phyloP scores from a whole-genome alignment of 2,888 invertebrate species.

The Baccha elongata region DNA sequence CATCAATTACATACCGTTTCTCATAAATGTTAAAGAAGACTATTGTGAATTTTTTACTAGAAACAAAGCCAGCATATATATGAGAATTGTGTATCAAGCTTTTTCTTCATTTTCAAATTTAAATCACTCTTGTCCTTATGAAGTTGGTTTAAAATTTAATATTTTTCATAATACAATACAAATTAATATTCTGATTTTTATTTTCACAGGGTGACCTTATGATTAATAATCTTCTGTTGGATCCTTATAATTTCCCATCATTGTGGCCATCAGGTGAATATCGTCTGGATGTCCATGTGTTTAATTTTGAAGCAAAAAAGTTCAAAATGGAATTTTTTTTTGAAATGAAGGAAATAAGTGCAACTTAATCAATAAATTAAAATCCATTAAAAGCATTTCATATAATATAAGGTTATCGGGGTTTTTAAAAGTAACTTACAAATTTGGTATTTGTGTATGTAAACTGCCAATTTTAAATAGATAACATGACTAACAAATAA shows the following conservation, averaged over 20 bases:
- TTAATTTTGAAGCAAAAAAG: background rate
- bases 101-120: conserved; percentile 2
- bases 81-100: background rate
- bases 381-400: no score
- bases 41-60: conserved; percentile 22
- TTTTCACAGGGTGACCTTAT: background rate
- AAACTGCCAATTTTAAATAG: no score
- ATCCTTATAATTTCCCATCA: background rate
- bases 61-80: background rate
- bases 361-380: no score
- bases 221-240: background rate
- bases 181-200: background rate
- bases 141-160: conserved; percentile 3
- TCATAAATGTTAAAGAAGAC: conserved; percentile 24
- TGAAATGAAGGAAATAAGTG: background rate
- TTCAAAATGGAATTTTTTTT: background rate
- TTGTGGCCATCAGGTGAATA: background rate
- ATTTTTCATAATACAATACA: background rate
- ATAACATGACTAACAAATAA: no score
- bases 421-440: no score
- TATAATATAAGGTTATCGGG: no score
- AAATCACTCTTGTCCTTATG: conserved; percentile 39
- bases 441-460: no score
- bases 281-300: background rate
- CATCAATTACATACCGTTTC: conserved; percentile 7